Percentiles rank a stretch among this genome's conserved stretches.
Evolutionary conservation across 2,888 invertebrate genomes (phyloP).

Genomic region (Oasisia sp.): DNA sequence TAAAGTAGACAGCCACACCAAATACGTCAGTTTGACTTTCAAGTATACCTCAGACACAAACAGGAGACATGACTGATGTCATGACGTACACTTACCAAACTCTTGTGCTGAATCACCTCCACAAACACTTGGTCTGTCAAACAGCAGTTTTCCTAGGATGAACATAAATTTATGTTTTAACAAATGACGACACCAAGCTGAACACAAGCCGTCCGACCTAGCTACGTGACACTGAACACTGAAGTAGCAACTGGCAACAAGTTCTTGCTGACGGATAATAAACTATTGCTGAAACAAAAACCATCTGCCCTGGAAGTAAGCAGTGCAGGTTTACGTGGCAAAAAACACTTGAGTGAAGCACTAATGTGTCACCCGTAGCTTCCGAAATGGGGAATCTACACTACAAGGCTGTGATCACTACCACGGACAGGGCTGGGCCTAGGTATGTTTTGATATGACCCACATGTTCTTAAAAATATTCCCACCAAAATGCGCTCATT

Average conservation of each 20-base stretch:
- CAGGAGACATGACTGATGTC: no score
- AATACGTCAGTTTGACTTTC: no score
- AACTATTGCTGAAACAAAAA: constrained; percentile 17
- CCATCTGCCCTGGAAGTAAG: neutral
- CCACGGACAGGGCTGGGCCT: neutral
- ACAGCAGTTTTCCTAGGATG: neutral
- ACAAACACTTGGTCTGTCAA: neutral
- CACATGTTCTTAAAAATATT: neutral
- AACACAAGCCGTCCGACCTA: neutral
- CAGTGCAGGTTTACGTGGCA: neutral
- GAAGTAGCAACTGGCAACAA: neutral
- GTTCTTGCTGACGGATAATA: neutral
- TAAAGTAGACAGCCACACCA: no score
- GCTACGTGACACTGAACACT: neutral
- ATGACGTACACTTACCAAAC: neutral
- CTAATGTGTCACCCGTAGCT: neutral
- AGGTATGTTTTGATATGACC: neutral
- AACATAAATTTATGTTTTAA: neutral
- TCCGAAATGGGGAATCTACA: neutral
- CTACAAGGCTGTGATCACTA: neutral
- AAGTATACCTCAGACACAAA: no score
- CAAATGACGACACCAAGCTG: neutral
- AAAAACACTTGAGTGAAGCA: neutral
- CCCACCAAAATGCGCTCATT: constrained; percentile 10
- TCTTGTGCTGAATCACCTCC: neutral